Evolutionary conservation across 2,797 vertebrate genomes (phyloP).

Genomic region (Perodicticus potto): DNA sequence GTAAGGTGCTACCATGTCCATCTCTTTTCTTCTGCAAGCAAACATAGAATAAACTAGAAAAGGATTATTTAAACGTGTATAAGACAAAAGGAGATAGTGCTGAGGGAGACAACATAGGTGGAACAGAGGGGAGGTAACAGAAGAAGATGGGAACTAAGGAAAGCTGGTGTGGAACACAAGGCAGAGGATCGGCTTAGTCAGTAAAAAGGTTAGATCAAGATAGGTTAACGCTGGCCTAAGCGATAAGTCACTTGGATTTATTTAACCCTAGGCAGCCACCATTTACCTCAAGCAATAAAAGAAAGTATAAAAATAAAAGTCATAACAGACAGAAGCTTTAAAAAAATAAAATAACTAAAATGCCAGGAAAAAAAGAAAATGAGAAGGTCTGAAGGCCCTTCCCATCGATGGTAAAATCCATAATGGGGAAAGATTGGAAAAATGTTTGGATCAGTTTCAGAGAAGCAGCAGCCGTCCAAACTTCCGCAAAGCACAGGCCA

Average conservation of each 20-base stretch:
- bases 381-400: conserved; percentile 38
- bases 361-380: neutral
- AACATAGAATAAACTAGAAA: neutral
- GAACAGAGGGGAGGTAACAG: neutral
- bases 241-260: neutral
- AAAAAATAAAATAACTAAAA: conserved; percentile 37
- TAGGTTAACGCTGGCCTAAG: neutral
- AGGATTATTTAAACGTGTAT: neutral
- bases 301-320: neutral
- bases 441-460: neutral
- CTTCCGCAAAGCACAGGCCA: neutral
- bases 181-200: neutral
- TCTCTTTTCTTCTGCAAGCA: neutral
- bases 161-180: neutral
- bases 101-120: neutral
- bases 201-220: neutral
- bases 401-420: neutral
- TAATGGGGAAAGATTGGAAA: neutral
- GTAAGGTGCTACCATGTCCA: neutral
- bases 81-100: neutral
- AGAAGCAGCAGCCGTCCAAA: neutral
- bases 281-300: neutral
- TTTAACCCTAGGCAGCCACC: neutral
- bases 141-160: neutral
- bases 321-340: neutral